These are phyloP conservation scores for Didymodactylos carnosus DNA, from an alignment of 2,888 invertebrate genomes.

Conservation along the genomic window DNA sequence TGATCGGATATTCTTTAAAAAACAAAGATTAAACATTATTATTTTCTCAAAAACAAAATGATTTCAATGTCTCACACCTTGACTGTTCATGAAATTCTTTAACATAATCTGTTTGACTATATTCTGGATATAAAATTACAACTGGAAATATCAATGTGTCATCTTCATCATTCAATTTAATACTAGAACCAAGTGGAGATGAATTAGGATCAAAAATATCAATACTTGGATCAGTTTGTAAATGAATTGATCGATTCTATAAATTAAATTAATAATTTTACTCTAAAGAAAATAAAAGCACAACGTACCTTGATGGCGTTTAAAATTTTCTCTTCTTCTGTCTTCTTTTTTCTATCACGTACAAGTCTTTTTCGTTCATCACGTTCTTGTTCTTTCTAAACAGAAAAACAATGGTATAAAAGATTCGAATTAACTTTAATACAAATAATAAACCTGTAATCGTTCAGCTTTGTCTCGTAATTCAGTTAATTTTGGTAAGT, in stretches of 20 bases:
- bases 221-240: neutral
- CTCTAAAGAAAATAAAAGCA: neutral
- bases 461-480: slow-evolving; percentile 41
- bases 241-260: neutral
- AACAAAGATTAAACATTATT: neutral
- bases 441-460: too few species aligned
- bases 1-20: neutral
- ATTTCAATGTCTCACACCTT: too few species aligned
- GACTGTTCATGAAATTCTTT: slow-evolving; percentile 54
- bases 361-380: slow-evolving; percentile 23
- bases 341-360: slow-evolving; percentile 21
- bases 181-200: neutral
- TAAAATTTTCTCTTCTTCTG: slow-evolving; percentile 21
- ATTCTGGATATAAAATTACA: slow-evolving; percentile 67
- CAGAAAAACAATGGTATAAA: neutral
- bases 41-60: slow-evolving; percentile 10
- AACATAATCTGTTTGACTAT: slow-evolving; percentile 63
- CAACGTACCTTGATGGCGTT: slow-evolving; percentile 21
- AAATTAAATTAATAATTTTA: neutral
- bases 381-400: slow-evolving; percentile 22
- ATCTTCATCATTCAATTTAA: slow-evolving; percentile 35
- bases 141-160: slow-evolving; percentile 59
- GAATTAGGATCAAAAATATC: neutral
- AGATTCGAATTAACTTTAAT: slow-evolving; percentile 13
- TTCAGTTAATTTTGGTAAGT: slow-evolving; percentile 40